Base-by-base conservation (phyloP, 2,888 invertebrate genomes). In the Noctua janthe region DNA sequence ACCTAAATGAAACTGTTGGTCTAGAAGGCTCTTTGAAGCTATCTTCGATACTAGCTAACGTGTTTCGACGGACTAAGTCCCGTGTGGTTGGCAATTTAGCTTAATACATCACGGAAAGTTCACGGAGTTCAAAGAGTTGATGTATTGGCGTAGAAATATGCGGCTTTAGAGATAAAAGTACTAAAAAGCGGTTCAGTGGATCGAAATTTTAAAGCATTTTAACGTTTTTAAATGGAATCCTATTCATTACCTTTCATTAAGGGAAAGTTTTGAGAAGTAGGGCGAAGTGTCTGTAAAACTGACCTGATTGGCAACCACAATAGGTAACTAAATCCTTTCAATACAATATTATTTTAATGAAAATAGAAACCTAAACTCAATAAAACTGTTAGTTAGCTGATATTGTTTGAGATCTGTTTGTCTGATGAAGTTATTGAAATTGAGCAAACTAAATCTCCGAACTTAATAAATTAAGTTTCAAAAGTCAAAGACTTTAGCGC, bases 1-100 rank as follows among this genome's bases (percentile, higher is more conserved):
- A 90, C 91, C 90, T 90, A 90, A 91, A 91, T 88, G 86, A 88
- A 90, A 83, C 81, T 86, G 62, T 72, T 82, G 75, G 79, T 84
- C 71, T 84, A 82, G 72, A 77, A 83, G 79, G 72, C 74, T 76
- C 80, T 86, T 76, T 78, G 54, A 80, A 84, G 70, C 74, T 83
- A 80, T 79, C 73, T 88, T 84, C 74, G 71, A 82, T 86, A 79
- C 71, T 79, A 62, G 86, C 76, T 82, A 83, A 84, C 83, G 76
- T 84, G 72, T 72, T 80, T 71, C 73, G 69, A 82, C 67, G 66
- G 59, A 51, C 62, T 64, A 73, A 74, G 54, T 79, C 76, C 79
- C 76, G n/a, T 69, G 88, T 73, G 70, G 83, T 78, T 71, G 56
- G 80, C 71, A 72, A 82, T 87, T 89, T 80, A 82, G 74, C 76